Base-by-base conservation (phyloP, 2,888 invertebrate genomes). In the Tipula vernalis region DNA sequence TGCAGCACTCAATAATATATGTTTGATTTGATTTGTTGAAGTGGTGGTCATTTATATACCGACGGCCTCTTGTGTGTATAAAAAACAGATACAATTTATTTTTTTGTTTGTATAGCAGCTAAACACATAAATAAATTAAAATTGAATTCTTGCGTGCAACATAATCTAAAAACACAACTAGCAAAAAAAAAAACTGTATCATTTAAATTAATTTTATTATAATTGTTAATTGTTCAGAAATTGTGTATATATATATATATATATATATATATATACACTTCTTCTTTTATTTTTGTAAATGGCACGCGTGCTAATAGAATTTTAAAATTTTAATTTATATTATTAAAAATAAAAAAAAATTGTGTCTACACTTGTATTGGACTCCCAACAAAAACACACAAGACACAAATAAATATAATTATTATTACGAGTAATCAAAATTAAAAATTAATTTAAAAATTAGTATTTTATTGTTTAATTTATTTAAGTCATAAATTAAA, bases 91-190 rank as follows among this genome's bases (percentile, higher is more conserved):
- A 71, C 10, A 71, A 15, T n/a, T 51, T 51, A n/a, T 51, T 5
- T 51, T 47, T 15, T 51, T 10, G 10, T 44, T 51, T n/a, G 51
- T 51, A 51, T 47, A 28, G 28, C 28, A 2, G 28, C 28, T 28
- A 28, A 0, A 28, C 28, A 28, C 10, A 44, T 10, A 44, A 44
- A 44, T 44, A 44, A 44, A 51, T 51, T n/a, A 51, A 51, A 39
- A 71, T 71, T 71, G 71, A 71, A 71, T 71, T 71, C 71, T 71
- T 71, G 71, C 71, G 71, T 71, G 71, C 71, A 71, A 71, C 71
- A 28, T 10, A 71, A 51, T 51, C 51, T 51, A 51, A 51, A 10
- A 51, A 51, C 51, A n/a, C 51, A 51, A 28, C 71, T 28, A 71
- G 71, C 71, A 71, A 51, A 51, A 51, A 51, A 51, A 51, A 51